Percentiles rank a stretch among this genome's conserved stretches.
Conservation (phyloP, 2,797 vertebrate genomes). For the Lemur catta region DNA sequence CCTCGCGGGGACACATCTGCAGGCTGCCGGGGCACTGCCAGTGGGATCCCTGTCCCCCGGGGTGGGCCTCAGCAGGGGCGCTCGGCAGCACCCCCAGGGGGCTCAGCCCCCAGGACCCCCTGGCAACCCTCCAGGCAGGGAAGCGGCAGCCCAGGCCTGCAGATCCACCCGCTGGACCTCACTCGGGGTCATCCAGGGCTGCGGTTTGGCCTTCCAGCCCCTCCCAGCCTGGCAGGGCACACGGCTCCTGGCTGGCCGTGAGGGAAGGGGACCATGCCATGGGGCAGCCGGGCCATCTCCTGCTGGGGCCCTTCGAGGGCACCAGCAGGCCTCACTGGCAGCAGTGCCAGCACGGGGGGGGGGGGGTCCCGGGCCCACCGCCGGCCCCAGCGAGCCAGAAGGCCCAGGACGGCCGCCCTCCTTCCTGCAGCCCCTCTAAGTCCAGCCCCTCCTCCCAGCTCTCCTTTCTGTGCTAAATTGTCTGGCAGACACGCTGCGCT, state of each 20-base stretch:
- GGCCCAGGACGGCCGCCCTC: fast-evolving
- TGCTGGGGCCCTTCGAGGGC: neutral
- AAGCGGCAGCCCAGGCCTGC: neutral
- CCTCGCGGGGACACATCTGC: fast-evolving
- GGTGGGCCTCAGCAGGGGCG: fast-evolving
- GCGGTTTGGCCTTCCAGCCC: neutral
- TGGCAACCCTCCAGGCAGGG: neutral
- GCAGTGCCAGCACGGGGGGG: neutral
- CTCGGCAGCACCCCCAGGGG: neutral
- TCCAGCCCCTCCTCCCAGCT: neutral
- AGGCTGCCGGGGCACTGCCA: fast-evolving
- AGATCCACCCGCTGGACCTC: neutral
- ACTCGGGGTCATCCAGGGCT: neutral
- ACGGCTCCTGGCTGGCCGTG: fast-evolving
- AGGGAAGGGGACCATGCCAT: neutral
- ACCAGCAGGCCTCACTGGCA: neutral
- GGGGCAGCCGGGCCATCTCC: fast-evolving
- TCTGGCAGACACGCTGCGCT: neutral
- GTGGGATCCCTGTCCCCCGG: neutral
- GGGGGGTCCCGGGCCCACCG: no score
- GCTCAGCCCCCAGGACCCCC: neutral
- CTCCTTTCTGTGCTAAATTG: neutral
- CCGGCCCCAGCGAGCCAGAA: neutral
- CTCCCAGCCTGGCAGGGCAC: neutral
- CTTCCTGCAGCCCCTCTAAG: neutral